Percentiles rank a stretch among this genome's conserved stretches.
phyloP scores from a whole-genome alignment of 2,888 invertebrate genomes.

The Acrocyrtus sp. region DNA sequence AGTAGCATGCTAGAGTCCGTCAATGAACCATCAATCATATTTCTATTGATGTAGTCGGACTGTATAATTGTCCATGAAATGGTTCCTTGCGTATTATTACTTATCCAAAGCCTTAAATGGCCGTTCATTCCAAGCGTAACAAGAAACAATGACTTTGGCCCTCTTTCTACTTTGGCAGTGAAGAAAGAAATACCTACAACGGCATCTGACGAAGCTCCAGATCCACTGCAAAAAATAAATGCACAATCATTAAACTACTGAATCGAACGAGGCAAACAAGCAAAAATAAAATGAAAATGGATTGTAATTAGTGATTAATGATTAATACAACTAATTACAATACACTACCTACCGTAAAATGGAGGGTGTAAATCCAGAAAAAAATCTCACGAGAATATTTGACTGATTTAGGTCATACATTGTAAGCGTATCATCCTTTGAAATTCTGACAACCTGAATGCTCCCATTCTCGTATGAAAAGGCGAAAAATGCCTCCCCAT shows the following conservation, averaged over 20 bases:
- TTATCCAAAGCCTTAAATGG: constrained; percentile 55
- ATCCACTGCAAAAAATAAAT: constrained; percentile 18
- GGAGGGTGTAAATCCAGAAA: constrained; percentile 54
- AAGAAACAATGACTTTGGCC: constrained; percentile 44
- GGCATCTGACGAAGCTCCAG: constrained; percentile 52
- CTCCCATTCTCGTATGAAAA: constrained; percentile 61
- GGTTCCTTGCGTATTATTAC: constrained; percentile 43
- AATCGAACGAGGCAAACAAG: too few species aligned
- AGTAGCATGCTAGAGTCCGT: constrained; percentile 59
- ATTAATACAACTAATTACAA: background rate
- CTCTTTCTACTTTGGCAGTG: constrained; percentile 37
- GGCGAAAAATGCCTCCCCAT: constrained; percentile 61
- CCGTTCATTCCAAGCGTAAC: constrained; percentile 62
- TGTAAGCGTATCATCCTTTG: constrained; percentile 54
- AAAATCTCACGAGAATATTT: constrained; percentile 58
- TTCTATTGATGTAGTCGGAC: constrained; percentile 55
- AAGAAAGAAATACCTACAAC: constrained; percentile 60
- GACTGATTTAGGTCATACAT: constrained; percentile 60
- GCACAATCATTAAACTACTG: too few species aligned
- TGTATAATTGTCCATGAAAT: constrained; percentile 52
- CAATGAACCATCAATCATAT: constrained; percentile 40
- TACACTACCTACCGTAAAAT: constrained; percentile 48
- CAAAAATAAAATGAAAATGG: background rate
- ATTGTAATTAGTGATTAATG: background rate
- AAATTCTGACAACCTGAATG: constrained; percentile 56